Evolutionary conservation across 1,140 invertebrate genomes (phyloP).

Genomic region (Drosophila equinoxialis): DNA sequence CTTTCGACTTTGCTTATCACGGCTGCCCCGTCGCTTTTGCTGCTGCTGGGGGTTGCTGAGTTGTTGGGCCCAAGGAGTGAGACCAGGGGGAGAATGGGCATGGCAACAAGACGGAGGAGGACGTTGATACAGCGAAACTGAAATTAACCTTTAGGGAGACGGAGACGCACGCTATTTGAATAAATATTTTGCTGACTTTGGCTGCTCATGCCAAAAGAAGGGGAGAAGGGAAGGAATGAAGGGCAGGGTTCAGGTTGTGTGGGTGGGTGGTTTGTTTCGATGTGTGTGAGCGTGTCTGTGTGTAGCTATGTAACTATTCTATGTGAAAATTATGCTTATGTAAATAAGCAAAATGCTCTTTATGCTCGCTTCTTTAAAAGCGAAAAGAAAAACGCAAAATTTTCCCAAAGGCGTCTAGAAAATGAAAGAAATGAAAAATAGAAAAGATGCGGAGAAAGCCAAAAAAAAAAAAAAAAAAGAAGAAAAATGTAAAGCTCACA

Average conservation of each 20-base stretch:
- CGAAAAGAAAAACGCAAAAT: constrained; percentile 15
- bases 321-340: constrained; percentile 82
- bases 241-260: constrained; percentile 16
- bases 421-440: constrained; percentile 23
- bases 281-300: constrained; percentile 34
- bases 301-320: constrained; percentile 75
- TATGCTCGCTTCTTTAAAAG: constrained; percentile 40
- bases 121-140: constrained; percentile 64
- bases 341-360: constrained; percentile 68
- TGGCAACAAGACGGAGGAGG: constrained; percentile 13
- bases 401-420: constrained; percentile 9
- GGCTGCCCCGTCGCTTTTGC: constrained; percentile 27
- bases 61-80: too few relatives aligned
- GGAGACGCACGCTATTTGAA: constrained; percentile 72
- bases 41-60: constrained; percentile 55
- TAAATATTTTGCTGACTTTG: constrained; percentile 80
- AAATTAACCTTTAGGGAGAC: constrained; percentile 76
- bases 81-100: background rate
- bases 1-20: constrained; percentile 78
- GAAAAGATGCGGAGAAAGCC: constrained; percentile 2
- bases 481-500: constrained; percentile 36
- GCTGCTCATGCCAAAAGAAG: constrained; percentile 39
- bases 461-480: too few relatives aligned
- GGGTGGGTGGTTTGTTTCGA: constrained; percentile 13
- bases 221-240: too few relatives aligned